Conservation (phyloP, 1,140 invertebrate genomes). For the Trichomalopsis sarcophagae region DNA sequence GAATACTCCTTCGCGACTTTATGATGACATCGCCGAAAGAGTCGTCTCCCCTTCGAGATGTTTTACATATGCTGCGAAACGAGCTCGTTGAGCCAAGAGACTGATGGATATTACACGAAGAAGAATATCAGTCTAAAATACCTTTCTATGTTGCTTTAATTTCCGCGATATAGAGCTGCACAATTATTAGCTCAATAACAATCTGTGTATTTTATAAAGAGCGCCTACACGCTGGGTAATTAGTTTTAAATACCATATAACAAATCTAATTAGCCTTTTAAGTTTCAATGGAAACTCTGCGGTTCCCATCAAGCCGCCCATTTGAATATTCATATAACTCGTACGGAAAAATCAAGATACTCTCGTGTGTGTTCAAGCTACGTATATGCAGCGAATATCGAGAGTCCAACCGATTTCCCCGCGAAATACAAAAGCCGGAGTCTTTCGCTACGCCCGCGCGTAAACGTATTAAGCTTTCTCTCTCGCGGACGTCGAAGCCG, state of each 20-base stretch:
- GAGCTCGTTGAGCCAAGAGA: neutral
- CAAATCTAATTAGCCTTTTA: constrained; percentile 39
- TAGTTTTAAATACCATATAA: constrained; percentile 12
- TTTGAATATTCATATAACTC: constrained; percentile 31
- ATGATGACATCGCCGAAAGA: constrained; percentile 24
- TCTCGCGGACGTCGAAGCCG: neutral
- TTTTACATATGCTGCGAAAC: neutral
- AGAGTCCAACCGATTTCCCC: neutral
- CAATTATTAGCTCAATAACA: neutral
- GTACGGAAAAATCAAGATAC: neutral
- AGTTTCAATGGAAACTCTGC: constrained; percentile 3
- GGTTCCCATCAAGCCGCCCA: neutral
- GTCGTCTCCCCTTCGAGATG: neutral
- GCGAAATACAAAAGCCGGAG: constrained; percentile 48
- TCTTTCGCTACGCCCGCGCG: constrained; percentile 56
- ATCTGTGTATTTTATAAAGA: neutral
- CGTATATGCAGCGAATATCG: no score
- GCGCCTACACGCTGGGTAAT: neutral
- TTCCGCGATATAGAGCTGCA: neutral
- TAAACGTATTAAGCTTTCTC: constrained; percentile 47
- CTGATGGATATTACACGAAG: no score
- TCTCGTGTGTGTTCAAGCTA: neutral
- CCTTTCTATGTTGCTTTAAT: neutral
- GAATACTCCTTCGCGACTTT: constrained; percentile 33
- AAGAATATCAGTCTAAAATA: no score